Percentiles rank a stretch among this genome's conserved stretches.
These are phyloP conservation scores for Ophion costatus DNA, from an alignment of 2,888 invertebrate genomes.

Conservation along the genomic window DNA sequence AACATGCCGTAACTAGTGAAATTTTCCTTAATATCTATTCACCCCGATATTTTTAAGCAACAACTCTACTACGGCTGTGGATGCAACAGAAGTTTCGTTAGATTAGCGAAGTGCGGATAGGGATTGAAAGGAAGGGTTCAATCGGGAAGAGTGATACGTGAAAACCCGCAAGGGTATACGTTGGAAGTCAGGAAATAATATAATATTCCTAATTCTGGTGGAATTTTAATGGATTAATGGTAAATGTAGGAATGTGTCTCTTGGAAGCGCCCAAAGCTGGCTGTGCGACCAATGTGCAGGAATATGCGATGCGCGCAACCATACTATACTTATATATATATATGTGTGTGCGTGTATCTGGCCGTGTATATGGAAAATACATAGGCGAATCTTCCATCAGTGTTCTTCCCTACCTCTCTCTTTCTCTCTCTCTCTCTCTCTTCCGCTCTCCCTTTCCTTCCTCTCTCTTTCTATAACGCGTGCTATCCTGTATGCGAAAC, in stretches of 20 bases:
- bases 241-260: slow-evolving; percentile 2
- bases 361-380: slow-evolving; percentile 4
- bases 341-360: too few relatives aligned
- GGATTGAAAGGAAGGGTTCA: too few relatives aligned
- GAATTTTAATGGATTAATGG: background rate
- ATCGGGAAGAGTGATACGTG: too few relatives aligned
- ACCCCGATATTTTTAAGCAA: too few relatives aligned
- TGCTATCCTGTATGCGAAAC: slow-evolving; percentile 30
- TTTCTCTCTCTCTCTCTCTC: background rate
- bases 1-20: too few relatives aligned
- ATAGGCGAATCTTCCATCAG: slow-evolving; percentile 13
- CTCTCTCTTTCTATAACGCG: background rate
- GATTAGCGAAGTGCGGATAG: too few relatives aligned
- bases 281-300: background rate
- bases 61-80: too few relatives aligned
- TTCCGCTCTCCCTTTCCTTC: background rate
- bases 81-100: too few relatives aligned
- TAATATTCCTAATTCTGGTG: background rate
- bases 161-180: too few relatives aligned
- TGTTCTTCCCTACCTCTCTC: background rate
- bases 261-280: background rate
- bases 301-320: background rate
- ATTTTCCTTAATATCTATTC: too few relatives aligned
- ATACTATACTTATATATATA: background rate
- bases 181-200: too few relatives aligned